Evolutionary conservation across 2,797 vertebrate genomes (phyloP), one percentile per base, ranked within the genome.

Genomic region (Tangara arthus): DNA sequence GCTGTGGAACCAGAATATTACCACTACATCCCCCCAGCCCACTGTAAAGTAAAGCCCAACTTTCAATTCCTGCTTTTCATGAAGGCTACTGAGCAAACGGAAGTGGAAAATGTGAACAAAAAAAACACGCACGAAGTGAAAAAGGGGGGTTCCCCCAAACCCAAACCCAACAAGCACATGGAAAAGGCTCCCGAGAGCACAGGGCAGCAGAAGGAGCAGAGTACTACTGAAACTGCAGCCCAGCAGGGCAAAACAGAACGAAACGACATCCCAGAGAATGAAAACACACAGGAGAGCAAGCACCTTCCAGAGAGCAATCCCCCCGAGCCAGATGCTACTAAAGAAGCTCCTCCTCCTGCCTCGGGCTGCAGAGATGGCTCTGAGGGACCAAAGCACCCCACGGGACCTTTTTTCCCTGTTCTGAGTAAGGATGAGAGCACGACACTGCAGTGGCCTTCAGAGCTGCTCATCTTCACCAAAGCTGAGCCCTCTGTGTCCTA

Each of bases 1-100:
- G 98, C 98, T 6, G 97, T 98, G 68, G 99, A 99, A 91, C 99
- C 99, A 7, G 98, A 99, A 76, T 99, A 99, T 97, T 99, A 99
- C 95, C 99, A 99, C 97, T 99, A 99, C 53, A 97, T 99, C 81
- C 99, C 99, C 41, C 99, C 99, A 15, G 98, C 99, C 69, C 99
- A 99, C 92, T 99, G 99, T 95, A 98, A 99, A 83, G 99, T 99
- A 10, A 99, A 99, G 75, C 99, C 99, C 20, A 98, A 99, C 92
- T 99, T 99, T 83, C 99, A 99, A 95, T 99, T 99, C 95, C 97
- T 99, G 82, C 98, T 99, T 23, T 99, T 99, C 89, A 99, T 99
- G 99, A 99, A 99, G 97, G 98, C 99, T 47, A 98, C 98, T 0
- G 99, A 99, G 65, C 99, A 99, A 96, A 98, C 96, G 28, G 98